phyloP scores from a whole-genome alignment of 2,888 invertebrate genomes.

The Orchesellides sinensis region DNA sequence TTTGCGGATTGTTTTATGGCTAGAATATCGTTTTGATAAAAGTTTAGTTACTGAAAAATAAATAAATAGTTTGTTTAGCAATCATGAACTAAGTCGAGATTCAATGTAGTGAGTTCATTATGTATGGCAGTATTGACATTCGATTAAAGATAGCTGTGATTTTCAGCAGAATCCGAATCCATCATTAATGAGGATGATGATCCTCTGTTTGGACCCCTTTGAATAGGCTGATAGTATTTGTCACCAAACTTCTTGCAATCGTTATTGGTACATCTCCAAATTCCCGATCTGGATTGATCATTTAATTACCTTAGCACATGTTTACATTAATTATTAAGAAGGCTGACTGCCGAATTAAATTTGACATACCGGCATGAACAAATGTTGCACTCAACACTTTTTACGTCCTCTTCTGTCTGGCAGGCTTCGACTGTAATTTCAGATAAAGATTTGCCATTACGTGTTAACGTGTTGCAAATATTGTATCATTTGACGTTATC shows the following conservation, averaged over 20 bases:
- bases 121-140: no score
- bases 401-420: slow-evolving; percentile 72
- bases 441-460: not conserved
- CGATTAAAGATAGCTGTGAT: slow-evolving; percentile 51
- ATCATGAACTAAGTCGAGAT: not conserved
- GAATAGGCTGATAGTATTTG: slow-evolving; percentile 64
- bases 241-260: slow-evolving; percentile 72
- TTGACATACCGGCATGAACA: slow-evolving; percentile 67
- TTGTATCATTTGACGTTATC: not conserved
- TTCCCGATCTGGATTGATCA: slow-evolving; percentile 45
- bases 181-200: slow-evolving; percentile 19
- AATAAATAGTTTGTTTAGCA: not conserved
- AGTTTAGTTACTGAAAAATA: slow-evolving; percentile 12
- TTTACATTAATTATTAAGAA: slow-evolving; percentile 14
- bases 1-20: not conserved
- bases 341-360: no score
- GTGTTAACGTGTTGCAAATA: not conserved
- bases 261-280: slow-evolving; percentile 72
- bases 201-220: slow-evolving; percentile 11
- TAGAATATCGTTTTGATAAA: not conserved
- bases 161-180: slow-evolving; percentile 50
- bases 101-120: not conserved
- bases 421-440: slow-evolving; percentile 70
- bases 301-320: not conserved
- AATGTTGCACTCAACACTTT: slow-evolving; percentile 73